Evolutionary conservation across 2,888 invertebrate species (phyloP), one percentile per base, ranked within the genome.

Genomic region (Pollenia angustigena): DNA sequence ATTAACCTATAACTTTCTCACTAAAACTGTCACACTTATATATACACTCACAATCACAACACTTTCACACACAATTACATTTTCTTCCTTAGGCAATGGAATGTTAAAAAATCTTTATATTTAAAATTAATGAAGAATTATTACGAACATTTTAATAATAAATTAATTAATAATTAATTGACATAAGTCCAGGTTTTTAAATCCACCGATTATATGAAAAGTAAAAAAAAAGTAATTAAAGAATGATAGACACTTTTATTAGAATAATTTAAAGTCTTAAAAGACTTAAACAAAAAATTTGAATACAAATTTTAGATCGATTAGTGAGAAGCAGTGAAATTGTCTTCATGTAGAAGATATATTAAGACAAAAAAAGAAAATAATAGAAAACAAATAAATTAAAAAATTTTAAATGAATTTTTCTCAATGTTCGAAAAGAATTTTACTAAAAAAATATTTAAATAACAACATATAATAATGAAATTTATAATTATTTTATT

Each of bases 131-230:
- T 58, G 42, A 56, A 50, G 71, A 71, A 44, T 23, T 58, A 74
- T 23, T 6, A 58, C 74, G 23, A 48, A 52, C 7, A 40, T 40
- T 32, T 60, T 56, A 81, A 68, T 58, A 66, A 75, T 23, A 75
- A 82, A 72, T 68, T 60, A 60, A 75, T 68, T 82, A 75, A 58
- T 40, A 66, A 69, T 60, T 56, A 69, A 75, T 71, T 10, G 82
- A 82, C 82, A 76, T 84, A 74, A 81, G 87, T 87, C 87, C 87
- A 87, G 87, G 87, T 87, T 87, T 81, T 84, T 78, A 87, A 84
- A 84, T 87, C 87, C 87, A 87, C 87, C 87, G 87, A 87, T 78
- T 87, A 84, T 78, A 81, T 78, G 74, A 78, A 79, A 81, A 81
- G 16, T 6, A 50, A 50, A 40, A 74, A 40, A 74, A 14, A 74